Percentiles rank a stretch among this genome's conserved stretches.
phyloP scores from a whole-genome alignment of 2,113 vertebrate genomes.

The Caracal caracal region DNA sequence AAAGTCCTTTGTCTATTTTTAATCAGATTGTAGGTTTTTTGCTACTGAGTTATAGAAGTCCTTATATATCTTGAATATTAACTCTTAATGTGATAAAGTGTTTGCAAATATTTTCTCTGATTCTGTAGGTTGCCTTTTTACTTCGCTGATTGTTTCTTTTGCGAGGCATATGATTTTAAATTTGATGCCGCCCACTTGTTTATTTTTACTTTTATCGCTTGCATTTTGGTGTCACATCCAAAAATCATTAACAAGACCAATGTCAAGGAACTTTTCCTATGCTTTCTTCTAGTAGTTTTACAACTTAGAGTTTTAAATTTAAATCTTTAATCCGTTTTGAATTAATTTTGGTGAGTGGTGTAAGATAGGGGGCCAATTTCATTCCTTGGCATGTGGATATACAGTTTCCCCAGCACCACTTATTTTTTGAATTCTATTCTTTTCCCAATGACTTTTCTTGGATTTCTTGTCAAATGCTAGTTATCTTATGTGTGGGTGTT shows the following conservation, averaged over 20 bases:
- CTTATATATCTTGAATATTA: not conserved
- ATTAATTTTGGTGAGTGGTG: not conserved
- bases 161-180: not conserved
- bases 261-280: not conserved
- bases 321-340: not conserved
- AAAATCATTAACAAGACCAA: not conserved
- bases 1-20: not conserved
- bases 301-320: not conserved
- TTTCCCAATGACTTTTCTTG: not conserved
- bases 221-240: not conserved
- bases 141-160: not conserved
- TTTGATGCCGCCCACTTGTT: not conserved
- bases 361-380: not conserved
- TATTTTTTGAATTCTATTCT: not conserved
- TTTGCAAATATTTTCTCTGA: not conserved
- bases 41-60: not conserved
- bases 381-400: not conserved
- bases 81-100: not conserved
- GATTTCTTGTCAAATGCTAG: not conserved
- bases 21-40: no score
- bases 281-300: not conserved
- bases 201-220: not conserved
- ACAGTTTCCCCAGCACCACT: not conserved
- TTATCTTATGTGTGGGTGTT: not conserved
- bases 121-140: not conserved